Evolutionary conservation across 1,140 invertebrate genomes (phyloP), one percentile per base, ranked within the genome.

Genomic region (Tetramorium simillimum): DNA sequence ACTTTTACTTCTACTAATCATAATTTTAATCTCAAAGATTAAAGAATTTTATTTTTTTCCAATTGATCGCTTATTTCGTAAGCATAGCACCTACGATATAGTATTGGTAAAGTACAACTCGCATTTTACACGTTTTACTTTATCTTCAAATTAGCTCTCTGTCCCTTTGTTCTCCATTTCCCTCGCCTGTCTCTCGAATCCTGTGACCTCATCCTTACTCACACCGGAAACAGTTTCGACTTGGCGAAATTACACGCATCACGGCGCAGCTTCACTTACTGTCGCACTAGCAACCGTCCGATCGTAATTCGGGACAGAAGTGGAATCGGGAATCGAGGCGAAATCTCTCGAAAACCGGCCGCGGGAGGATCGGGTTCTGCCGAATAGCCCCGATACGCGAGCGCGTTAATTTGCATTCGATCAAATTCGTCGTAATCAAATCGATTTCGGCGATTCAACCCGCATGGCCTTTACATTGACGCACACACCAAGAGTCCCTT

Each of bases 391-490:
- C 63, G 46, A 72, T 69, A 81, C 76, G 84, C 75, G 84, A 80
- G 72, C 56, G 46, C 56, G 88, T 77, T 84, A 90, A 90, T 90
- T 90, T 90, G 89, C 89, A 90, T 90, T 90, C 89, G 86, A 90
- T 90, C 89, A 90, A 84, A 84, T 90, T 90, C 89, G 75, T 49
- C 58, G 86, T 90, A 85, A 90, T 90, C 88, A 88, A 90, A 90
- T 90, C 86, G 78, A 85, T 90, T 87, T 70, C 56, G 60, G 46
- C 37, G 62, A 58, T 43, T 75, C 70, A 51, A 21, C 28, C 62
- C 37, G 46, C 69, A 62, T 75, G 80, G 69, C 53, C 80, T 84
- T 65, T 81, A 69, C 33, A 81, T 69, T 65, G 53, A 46, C 49
- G 16, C 40, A 33, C 40, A 33, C 62, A 80, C 75, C 53, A 33